Evolutionary conservation across 2,113 vertebrate genomes (phyloP), one percentile per base, ranked within the genome.

Genomic region (Microtus montanus): DNA sequence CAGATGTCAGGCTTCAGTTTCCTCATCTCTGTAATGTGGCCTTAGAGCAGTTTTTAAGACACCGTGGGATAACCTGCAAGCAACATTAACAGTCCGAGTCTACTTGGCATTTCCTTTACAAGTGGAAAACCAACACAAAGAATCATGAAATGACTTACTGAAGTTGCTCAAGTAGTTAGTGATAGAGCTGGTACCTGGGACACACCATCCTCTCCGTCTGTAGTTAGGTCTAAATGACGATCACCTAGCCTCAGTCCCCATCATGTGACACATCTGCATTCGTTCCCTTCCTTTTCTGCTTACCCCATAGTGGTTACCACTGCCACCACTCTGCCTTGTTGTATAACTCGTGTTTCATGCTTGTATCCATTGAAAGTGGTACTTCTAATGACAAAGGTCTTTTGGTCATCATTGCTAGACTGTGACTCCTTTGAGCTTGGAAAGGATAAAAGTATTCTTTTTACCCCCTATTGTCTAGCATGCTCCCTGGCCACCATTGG

Each of bases 231-330:
- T 63, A 10, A 47, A 17, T 22, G 47, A 14, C 28, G 26, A 5
- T 47, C 79, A 2, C 41, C 17, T 14, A 54, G 19, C 63, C 82
- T 54, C 38, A 24, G 28, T 73, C 44, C 26, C 52, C 22, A 3
- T 12, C 14, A 75, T 41, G 1, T 5, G 2, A 0, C 38, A 61
- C 24, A 19, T 47, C 38, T 74, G 4, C 3, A 1, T 4, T 28
- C 2, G 0, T 19, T 7, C 15, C n/a, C 12, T 74, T 33, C 15
- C 35, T 2, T 68, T 35, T 26, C 3, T n/a, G 0, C 20, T 47
- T 7, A 26, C 35, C 20, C 49, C 3, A 3, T 5, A 8, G 35
- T 7, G 17, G 74, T 41, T 54, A 11, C 22, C 26, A 5, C 28
- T 0, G 0, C 47, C 68, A 6, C 13, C 58, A 1, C 74, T 83